A percentile compares a stretch with the other conserved stretches of the same genome.
Conservation (phyloP, 2,113 vertebrate species). For the Paratilapia polleni region DNA sequence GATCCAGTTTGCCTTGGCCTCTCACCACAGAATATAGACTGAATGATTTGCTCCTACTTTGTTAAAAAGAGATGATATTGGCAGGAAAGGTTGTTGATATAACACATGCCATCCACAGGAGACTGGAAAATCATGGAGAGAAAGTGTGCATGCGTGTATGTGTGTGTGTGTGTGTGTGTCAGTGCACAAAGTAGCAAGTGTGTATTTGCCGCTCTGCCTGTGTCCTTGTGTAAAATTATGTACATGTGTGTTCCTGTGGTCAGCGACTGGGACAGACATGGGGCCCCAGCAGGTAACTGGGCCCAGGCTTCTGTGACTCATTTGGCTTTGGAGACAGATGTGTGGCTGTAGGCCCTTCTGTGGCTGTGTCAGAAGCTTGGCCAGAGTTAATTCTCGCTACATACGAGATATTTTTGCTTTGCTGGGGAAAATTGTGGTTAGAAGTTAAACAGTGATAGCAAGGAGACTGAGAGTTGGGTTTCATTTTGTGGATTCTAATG, state of each 20-base stretch:
- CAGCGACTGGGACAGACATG: slow-evolving; percentile 51
- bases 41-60: slow-evolving; percentile 62
- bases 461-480: slow-evolving; percentile 2
- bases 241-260: slow-evolving; percentile 61
- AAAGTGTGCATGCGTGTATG: not conserved
- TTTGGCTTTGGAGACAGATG: slow-evolving; percentile 67
- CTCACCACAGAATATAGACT: slow-evolving; percentile 62
- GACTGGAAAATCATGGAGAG: slow-evolving; percentile 38
- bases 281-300: slow-evolving; percentile 68
- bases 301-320: slow-evolving; percentile 55
- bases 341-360: slow-evolving; percentile 58
- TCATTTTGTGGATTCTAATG: slow-evolving; percentile 7
- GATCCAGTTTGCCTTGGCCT: slow-evolving; percentile 60
- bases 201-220: slow-evolving; percentile 40
- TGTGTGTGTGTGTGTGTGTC: slow-evolving; percentile 5
- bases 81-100: slow-evolving; percentile 61
- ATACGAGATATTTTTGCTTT: slow-evolving; percentile 28
- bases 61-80: slow-evolving; percentile 71
- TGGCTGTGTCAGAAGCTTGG: slow-evolving; percentile 58
- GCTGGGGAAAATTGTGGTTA: not conserved
- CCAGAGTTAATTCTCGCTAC: slow-evolving; percentile 44
- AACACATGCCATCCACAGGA: slow-evolving; percentile 49
- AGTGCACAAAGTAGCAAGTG: slow-evolving; percentile 22
- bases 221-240: slow-evolving; percentile 44
- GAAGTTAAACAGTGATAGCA: slow-evolving; percentile 3